Percentiles rank a stretch among this genome's conserved stretches.
phyloP scores from a whole-genome alignment of 2,888 invertebrate genomes.

The Capitulum mitella region DNA sequence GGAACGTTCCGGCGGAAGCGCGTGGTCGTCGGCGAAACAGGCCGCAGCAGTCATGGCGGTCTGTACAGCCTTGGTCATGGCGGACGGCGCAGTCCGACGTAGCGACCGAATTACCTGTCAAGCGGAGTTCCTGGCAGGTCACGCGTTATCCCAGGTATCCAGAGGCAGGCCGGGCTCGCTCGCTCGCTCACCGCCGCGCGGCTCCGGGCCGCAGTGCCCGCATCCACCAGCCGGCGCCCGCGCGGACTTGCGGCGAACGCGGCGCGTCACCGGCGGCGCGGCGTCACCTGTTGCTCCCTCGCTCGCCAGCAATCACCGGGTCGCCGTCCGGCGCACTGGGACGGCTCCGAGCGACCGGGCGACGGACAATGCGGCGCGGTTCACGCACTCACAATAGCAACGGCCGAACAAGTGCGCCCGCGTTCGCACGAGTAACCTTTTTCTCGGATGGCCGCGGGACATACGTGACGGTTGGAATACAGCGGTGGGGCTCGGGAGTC shows the following conservation, averaged over 20 bases:
- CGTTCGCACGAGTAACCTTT: constrained; percentile 3
- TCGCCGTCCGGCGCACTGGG: no score
- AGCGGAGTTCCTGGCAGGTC: neutral
- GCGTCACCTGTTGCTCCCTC: neutral
- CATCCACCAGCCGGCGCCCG: neutral
- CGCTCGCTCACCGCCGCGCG: neutral
- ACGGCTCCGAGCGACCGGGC: neutral
- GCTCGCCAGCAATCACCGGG: no score
- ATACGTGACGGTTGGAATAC: constrained; percentile 9
- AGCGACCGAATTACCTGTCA: neutral
- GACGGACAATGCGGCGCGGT: neutral
- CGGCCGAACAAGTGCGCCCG: neutral
- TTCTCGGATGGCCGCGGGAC: constrained; percentile 5
- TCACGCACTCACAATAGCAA: neutral
- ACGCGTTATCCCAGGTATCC: neutral
- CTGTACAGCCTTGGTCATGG: no score
- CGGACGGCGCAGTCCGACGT: no score
- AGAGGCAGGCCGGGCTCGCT: neutral
- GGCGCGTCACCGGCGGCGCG: neutral
- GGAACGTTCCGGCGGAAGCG: neutral
- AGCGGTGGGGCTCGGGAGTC: neutral
- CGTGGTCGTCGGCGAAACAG: neutral
- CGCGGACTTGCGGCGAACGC: no score
- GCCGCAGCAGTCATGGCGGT: neutral
- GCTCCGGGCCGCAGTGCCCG: neutral